Percentiles rank a stretch among this genome's conserved stretches.
phyloP scores from a whole-genome alignment of 2,113 vertebrate genomes.

The Elachura formosa region DNA sequence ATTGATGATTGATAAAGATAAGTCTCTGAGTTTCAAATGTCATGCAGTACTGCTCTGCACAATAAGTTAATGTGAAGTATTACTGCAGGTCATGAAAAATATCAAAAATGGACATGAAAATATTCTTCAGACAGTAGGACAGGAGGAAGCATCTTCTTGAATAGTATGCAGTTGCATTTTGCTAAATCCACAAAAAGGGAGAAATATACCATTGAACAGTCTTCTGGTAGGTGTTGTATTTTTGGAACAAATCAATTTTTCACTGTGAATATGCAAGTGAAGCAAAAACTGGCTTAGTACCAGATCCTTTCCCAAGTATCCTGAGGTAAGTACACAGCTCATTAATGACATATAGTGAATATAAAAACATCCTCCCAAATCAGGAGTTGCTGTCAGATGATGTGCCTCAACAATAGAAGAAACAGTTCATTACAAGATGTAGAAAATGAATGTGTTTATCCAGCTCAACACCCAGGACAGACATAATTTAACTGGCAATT shows the following conservation, averaged over 20 bases:
- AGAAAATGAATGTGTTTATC: neutral
- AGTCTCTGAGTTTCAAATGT: neutral
- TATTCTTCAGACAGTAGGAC: neutral
- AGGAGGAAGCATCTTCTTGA: neutral
- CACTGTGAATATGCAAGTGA: neutral
- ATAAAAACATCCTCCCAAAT: neutral
- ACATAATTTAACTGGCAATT: neutral
- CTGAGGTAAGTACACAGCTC: neutral
- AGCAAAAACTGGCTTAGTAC: neutral
- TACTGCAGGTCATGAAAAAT: neutral
- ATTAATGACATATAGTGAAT: neutral
- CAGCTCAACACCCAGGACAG: neutral
- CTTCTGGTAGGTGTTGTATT: neutral
- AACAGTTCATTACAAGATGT: neutral
- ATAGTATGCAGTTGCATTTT: neutral
- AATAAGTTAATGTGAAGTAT: neutral
- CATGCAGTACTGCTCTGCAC: neutral
- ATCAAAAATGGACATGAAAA: neutral
- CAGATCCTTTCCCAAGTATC: neutral
- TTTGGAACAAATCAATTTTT: neutral
- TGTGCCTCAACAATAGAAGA: neutral
- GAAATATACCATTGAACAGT: neutral
- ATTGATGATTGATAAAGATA: neutral
- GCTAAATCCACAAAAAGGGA: neutral
- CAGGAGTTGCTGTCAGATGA: neutral